Evolutionary conservation across 92 coral and sea anemone genomes (phyloP), one percentile per base, ranked within the genome.

Genomic region (Anthopleura xanthogrammica): DNA sequence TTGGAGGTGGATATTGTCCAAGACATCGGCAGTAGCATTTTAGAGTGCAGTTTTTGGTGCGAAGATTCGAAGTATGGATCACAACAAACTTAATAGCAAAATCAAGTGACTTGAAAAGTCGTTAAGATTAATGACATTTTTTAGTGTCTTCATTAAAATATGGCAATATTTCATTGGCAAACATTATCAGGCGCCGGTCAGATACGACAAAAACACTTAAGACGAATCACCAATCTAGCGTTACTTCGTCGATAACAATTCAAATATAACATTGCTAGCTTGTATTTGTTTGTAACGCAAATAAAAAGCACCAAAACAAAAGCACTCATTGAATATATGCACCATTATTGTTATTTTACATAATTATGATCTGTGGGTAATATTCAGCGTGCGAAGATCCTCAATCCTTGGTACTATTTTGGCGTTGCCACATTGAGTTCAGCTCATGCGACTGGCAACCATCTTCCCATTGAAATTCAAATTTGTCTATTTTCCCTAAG

Each of bases 381-480:
- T 3, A 22, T 24, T 68, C 74, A 29, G 5, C 1, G 5, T 68
- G 43, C 13, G 36, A 68, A 68, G 74, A 68, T 68, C 74, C 41
- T 12, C 16, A 2, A 2, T 22, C 0, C 1, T 68, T 4, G 17
- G 5, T 68, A 0, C 16, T 36, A 36, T 68, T 68, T 62, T 29
- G 41, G 17, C 42, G 74, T 24, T 68, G 46, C 40, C 36, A 64
- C 20, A 64, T 68, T 68, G 41, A 24, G 17, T 68, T 68, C 12
- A 36, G 11, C 74, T 68, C 36, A 22, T 29, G 36, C 36, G 36
- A 68, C 72, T 64, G 72, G 74, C 43, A 68, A 68, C 74, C 42
- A 68, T 68, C 42, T 36, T 68, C 2, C 74, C 74, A 68, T 68
- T 68, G 41, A 68, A 68, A 68, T 68, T 68, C 74, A 68, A 68